phyloP scores from a whole-genome alignment of 2,113 vertebrate genomes.

The Pteruthius melanotis region DNA sequence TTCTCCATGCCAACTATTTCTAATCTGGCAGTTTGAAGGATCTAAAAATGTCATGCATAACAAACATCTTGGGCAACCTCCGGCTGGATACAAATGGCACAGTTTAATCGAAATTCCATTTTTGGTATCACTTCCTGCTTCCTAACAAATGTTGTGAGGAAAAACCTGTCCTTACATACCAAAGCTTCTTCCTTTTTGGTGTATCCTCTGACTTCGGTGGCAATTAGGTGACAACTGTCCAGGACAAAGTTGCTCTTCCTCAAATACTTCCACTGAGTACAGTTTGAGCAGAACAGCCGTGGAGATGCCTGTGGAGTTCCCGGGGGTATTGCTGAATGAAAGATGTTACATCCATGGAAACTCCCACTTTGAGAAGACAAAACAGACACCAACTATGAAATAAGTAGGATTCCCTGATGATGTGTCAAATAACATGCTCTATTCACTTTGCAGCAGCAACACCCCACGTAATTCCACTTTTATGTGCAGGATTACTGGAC shows the following conservation, averaged over 20 bases:
- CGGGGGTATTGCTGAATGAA: neutral
- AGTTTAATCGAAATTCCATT: neutral
- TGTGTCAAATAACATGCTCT: neutral
- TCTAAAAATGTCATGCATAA: neutral
- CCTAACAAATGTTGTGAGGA: neutral
- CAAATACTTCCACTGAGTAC: neutral
- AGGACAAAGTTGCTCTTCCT: neutral
- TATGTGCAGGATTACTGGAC: neutral
- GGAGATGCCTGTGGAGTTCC: neutral
- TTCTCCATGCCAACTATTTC: neutral
- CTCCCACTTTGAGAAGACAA: neutral
- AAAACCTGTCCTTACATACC: neutral
- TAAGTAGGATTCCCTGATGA: neutral
- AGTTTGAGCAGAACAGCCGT: rapidly evolving
- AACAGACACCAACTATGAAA: neutral
- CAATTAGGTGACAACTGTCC: neutral
- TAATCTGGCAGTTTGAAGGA: neutral
- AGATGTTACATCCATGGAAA: neutral
- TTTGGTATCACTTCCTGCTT: neutral
- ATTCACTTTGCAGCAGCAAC: neutral
- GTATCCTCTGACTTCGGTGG: neutral
- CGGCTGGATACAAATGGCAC: neutral
- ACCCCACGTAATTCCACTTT: neutral
- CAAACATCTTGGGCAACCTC: neutral
- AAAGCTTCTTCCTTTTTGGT: neutral